phyloP scores from a whole-genome alignment of 2,888 invertebrate genomes.

The Drosophila picticornis region DNA sequence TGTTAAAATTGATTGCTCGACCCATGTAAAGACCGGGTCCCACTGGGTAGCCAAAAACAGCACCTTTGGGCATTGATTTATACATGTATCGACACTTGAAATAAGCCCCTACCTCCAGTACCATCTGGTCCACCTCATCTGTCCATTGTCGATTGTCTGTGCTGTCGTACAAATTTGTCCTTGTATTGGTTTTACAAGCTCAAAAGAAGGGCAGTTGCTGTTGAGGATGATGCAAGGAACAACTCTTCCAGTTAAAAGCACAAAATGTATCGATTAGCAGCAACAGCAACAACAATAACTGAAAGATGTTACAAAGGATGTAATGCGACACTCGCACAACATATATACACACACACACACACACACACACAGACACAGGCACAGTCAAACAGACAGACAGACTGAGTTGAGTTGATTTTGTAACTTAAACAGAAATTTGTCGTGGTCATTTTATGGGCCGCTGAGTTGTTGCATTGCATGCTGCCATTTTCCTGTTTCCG shows the following conservation, averaged over 20 bases:
- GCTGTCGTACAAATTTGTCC: conserved; percentile 68
- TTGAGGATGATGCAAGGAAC: not conserved
- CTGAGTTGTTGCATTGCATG: conserved; percentile 21
- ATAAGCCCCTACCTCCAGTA: conserved; percentile 4
- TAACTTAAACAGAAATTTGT: conserved; percentile 7
- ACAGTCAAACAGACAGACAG: not conserved
- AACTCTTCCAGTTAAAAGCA: conserved; percentile 48
- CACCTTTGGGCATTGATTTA: conserved; percentile 75
- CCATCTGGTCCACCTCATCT: not conserved
- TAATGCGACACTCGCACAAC: conserved; percentile 30
- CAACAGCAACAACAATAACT: conserved; percentile 22
- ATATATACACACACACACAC: not conserved
- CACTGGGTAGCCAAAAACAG: conserved; percentile 29
- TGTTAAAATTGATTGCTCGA: conserved; percentile 74
- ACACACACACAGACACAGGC: not conserved
- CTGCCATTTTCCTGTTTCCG: conserved; percentile 43
- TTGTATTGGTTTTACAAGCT: conserved; percentile 75
- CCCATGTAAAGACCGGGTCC: conserved; percentile 31
- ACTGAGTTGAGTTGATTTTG: not conserved
- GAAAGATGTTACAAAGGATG: conserved; percentile 19
- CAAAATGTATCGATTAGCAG: conserved; percentile 57
- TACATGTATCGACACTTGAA: conserved; percentile 76
- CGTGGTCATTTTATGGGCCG: conserved; percentile 11
- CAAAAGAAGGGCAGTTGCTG: conserved; percentile 32
- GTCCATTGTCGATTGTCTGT: conserved; percentile 29